Percentiles rank a stretch among this genome's conserved stretches.
These are phyloP conservation scores for Papilio dardanus DNA, from an alignment of 1,140 invertebrate genomes.

Conservation along the genomic window DNA sequence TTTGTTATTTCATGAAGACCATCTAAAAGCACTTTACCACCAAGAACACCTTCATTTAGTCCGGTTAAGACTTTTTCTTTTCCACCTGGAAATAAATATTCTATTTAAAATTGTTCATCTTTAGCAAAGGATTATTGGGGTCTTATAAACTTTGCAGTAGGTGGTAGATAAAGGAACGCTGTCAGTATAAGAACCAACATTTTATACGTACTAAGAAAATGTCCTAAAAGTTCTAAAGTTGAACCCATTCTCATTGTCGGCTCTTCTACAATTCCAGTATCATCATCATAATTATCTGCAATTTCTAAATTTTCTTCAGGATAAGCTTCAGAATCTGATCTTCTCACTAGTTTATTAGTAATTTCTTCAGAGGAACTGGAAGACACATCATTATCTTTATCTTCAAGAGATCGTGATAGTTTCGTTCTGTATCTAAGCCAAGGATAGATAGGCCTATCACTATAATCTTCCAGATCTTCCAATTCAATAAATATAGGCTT, in stretches of 20 bases:
- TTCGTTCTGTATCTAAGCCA: neutral
- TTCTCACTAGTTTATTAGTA: neutral
- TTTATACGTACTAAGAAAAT: constrained; percentile 24
- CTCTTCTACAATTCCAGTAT: neutral
- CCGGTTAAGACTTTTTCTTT: neutral
- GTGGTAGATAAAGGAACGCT: too few species aligned
- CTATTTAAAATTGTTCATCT: neutral
- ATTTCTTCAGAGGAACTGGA: neutral
- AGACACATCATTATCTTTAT: neutral
- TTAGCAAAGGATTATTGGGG: too few species aligned
- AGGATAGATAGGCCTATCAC: neutral
- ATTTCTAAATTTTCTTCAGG: neutral
- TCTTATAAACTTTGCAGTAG: too few species aligned
- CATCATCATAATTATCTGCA: neutral
- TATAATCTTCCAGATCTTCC: neutral
- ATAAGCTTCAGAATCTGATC: neutral
- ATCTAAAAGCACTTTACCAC: neutral
- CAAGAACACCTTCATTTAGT: constrained; percentile 11
- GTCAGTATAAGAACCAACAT: too few species aligned
- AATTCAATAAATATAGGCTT: neutral
- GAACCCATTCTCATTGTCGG: neutral
- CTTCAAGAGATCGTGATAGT: neutral
- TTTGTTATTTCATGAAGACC: constrained; percentile 9
- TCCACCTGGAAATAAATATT: neutral
- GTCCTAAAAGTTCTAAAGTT: neutral